Evolutionary conservation across 2,888 invertebrate species (phyloP).

Genomic region (Lycaena phlaeas): DNA sequence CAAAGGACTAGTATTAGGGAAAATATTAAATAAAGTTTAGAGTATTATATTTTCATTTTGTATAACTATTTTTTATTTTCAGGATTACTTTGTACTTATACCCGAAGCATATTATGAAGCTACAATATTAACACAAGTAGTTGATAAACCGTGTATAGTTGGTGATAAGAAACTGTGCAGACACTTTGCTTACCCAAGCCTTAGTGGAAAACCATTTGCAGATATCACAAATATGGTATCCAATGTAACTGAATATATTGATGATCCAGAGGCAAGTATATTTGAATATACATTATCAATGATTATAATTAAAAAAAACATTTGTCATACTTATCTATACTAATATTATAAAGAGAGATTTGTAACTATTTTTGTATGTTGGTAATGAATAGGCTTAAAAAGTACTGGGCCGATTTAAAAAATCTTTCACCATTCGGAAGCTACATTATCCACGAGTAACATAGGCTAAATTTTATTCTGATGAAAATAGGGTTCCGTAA

Average conservation of each 20-base stretch:
- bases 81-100: constrained; percentile 97
- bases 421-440: too few species aligned
- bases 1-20: too few species aligned
- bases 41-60: neutral
- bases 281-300: neutral
- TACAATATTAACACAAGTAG: constrained; percentile 86
- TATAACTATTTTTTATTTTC: constrained; percentile 18
- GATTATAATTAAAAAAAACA: too few species aligned
- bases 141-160: constrained; percentile 85
- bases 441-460: too few species aligned
- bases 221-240: constrained; percentile 69
- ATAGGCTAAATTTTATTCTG: too few species aligned
- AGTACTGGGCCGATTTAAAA: too few species aligned
- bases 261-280: constrained; percentile 40
- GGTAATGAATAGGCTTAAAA: too few species aligned
- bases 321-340: too few species aligned
- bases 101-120: constrained; percentile 98
- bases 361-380: too few species aligned
- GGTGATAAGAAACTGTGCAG: constrained; percentile 82
- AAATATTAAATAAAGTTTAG: too few species aligned
- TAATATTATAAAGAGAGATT: too few species aligned
- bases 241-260: constrained; percentile 35
- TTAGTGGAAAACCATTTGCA: constrained; percentile 74
- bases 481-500: too few species aligned
- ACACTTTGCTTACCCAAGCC: constrained; percentile 88